phyloP scores from a whole-genome alignment of 2,797 vertebrate genomes.

The Chromobotia macracanthus region DNA sequence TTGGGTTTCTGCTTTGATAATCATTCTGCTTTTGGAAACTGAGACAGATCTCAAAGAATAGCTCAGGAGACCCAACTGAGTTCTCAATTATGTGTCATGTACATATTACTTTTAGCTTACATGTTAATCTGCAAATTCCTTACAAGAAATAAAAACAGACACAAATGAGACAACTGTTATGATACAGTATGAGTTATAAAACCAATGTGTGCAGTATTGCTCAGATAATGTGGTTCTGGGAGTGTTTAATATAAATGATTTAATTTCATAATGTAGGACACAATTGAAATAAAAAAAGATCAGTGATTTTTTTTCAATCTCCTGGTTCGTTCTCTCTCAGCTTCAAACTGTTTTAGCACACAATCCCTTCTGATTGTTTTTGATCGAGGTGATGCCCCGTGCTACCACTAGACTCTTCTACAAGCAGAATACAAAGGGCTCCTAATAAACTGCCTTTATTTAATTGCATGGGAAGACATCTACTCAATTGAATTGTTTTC shows the following conservation, averaged over 20 bases:
- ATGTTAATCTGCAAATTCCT: neutral
- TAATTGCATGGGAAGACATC: constrained; percentile 50
- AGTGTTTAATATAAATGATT: neutral
- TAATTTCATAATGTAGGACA: no score
- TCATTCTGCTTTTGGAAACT: constrained; percentile 67
- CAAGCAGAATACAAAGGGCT: constrained; percentile 24
- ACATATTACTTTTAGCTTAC: neutral
- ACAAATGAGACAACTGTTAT: no score
- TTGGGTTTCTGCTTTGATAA: constrained; percentile 72
- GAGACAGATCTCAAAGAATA: constrained; percentile 59
- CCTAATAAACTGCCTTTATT: constrained; percentile 44
- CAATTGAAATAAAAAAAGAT: constrained; percentile 39
- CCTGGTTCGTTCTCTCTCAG: constrained; percentile 33
- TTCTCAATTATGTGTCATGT: neutral
- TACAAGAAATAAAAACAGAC: no score
- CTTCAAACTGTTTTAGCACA: constrained; percentile 22
- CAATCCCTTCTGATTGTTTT: constrained; percentile 2
- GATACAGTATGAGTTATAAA: no score
- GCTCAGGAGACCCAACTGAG: neutral
- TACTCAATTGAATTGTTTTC: constrained; percentile 36
- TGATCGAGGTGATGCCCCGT: neutral
- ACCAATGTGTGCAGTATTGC: no score
- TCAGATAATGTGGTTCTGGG: neutral
- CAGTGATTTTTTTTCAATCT: constrained; percentile 51
- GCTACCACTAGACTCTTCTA: constrained; percentile 1